A percentile compares a stretch with the other conserved stretches of the same genome.
Evolutionary conservation across 2,888 invertebrate species (phyloP).

Genomic region (Maniola hyperantus): DNA sequence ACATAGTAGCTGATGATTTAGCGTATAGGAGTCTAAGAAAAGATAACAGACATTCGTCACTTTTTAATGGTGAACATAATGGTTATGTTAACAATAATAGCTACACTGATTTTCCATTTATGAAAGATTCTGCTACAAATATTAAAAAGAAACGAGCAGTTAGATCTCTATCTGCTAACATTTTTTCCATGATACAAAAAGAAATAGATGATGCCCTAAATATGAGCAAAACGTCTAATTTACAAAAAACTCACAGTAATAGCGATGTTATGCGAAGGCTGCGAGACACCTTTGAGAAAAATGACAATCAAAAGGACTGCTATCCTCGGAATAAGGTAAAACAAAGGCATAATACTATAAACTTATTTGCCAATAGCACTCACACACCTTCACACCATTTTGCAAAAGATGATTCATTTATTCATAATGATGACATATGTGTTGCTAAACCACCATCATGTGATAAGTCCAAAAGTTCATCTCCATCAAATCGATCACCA

Average conservation of each 20-base stretch:
- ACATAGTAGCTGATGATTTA: conserved; percentile 93
- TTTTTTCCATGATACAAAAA: conserved; percentile 88
- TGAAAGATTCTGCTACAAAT: conserved; percentile 67
- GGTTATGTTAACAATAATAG: conserved; percentile 75
- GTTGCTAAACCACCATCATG: conserved; percentile 76
- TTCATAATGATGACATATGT: conserved; percentile 76
- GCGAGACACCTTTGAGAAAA: conserved; percentile 73
- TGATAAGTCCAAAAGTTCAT: conserved; percentile 80
- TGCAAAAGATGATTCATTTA: conserved; percentile 80
- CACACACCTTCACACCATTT: conserved; percentile 74
- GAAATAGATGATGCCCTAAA: conserved; percentile 84
- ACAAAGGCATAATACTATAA: conserved; percentile 78
- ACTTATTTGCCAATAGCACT: conserved; percentile 75
- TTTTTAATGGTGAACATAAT: conserved; percentile 73
- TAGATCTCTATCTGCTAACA: conserved; percentile 92
- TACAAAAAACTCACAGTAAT: conserved; percentile 85
- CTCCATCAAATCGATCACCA: conserved; percentile 82
- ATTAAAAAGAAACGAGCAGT: conserved; percentile 90
- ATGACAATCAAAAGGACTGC: conserved; percentile 67
- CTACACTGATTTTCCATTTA: conserved; percentile 61
- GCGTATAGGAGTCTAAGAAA: conserved; percentile 93
- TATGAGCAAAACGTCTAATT: conserved; percentile 72
- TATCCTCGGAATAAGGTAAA: conserved; percentile 79
- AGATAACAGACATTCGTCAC: conserved; percentile 85
- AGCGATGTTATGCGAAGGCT: conserved; percentile 81